Evolutionary conservation across 1,140 invertebrate genomes (phyloP).

Genomic region (Zophobas atratus): DNA sequence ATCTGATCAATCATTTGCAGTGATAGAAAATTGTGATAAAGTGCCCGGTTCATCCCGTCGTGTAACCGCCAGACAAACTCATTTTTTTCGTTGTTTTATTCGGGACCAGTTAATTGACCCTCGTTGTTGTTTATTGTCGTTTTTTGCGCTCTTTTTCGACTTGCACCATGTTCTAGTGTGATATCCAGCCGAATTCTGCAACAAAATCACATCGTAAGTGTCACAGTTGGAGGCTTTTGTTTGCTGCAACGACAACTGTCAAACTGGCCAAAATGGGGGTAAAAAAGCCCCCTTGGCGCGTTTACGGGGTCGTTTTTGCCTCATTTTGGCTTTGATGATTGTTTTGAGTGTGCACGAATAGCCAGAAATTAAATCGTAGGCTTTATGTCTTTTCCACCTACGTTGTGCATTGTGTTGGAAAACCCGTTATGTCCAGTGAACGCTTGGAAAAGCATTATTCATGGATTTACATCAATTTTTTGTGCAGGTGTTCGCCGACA

Average conservation of each 20-base stretch:
- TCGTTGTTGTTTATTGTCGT: conserved; percentile 11
- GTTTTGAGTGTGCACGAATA: background rate
- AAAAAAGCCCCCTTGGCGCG: background rate
- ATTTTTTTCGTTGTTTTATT: conserved; percentile 42
- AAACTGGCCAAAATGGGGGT: background rate
- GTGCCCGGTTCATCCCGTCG: conserved; percentile 3
- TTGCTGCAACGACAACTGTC: conserved; percentile 26
- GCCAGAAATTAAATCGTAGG: background rate
- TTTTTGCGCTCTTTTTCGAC: conserved; percentile 3
- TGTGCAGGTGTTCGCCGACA: conserved; percentile 14
- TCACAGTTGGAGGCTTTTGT: conserved; percentile 38
- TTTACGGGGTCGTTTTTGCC: background rate
- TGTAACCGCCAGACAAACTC: conserved; percentile 13
- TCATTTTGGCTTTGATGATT: background rate
- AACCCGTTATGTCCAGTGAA: conserved; percentile 35
- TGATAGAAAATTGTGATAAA: conserved; percentile 44
- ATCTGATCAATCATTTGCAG: conserved; percentile 10
- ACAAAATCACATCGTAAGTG: conserved; percentile 31
- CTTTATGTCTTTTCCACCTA: conserved; percentile 25
- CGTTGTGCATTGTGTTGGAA: conserved; percentile 22
- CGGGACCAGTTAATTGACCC: conserved; percentile 38
- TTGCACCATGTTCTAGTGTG: conserved; percentile 29
- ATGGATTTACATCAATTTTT: conserved; percentile 13
- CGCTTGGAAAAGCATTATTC: conserved; percentile 28
- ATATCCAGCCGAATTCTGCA: background rate